These are phyloP conservation scores for Buceros bicornis DNA, from an alignment of 2,797 vertebrate species.

Conservation along the genomic window DNA sequence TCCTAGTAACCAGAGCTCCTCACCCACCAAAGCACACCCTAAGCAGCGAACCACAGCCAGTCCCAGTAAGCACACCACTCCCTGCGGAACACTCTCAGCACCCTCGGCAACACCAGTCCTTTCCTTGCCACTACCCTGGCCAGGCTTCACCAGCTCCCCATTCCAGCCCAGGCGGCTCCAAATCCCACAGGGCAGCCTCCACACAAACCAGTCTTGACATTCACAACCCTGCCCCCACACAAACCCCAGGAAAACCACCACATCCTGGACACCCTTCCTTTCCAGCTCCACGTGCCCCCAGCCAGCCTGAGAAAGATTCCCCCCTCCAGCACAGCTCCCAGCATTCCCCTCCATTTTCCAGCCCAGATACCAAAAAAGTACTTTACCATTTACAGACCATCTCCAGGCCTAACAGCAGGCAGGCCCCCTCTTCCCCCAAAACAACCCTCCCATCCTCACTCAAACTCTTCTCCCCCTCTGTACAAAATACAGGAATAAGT, in stretches of 20 bases:
- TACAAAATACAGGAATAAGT: too few relatives aligned
- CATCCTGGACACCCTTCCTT: constrained; percentile 29
- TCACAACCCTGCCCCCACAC: background rate
- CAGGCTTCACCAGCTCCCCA: background rate
- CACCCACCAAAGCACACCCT: background rate
- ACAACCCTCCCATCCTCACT: background rate
- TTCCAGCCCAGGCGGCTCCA: background rate
- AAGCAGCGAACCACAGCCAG: background rate
- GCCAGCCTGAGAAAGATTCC: background rate
- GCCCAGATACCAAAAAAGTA: background rate
- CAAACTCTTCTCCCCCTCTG: fast-evolving
- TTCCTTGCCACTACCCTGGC: background rate
- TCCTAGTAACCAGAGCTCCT: background rate
- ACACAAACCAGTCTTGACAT: background rate
- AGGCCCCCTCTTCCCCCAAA: background rate
- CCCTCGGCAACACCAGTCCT: background rate
- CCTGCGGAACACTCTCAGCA: background rate
- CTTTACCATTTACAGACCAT: background rate
- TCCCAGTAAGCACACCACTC: background rate
- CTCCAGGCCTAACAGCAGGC: background rate
- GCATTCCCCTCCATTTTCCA: background rate
- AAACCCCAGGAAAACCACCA: constrained; percentile 26
- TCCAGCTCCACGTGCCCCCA: background rate
- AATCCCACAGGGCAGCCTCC: background rate
- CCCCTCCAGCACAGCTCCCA: background rate